Evolutionary conservation across 2,888 invertebrate genomes (phyloP), one percentile per base, ranked within the genome.

Genomic region (Drosophila stalkeri): DNA sequence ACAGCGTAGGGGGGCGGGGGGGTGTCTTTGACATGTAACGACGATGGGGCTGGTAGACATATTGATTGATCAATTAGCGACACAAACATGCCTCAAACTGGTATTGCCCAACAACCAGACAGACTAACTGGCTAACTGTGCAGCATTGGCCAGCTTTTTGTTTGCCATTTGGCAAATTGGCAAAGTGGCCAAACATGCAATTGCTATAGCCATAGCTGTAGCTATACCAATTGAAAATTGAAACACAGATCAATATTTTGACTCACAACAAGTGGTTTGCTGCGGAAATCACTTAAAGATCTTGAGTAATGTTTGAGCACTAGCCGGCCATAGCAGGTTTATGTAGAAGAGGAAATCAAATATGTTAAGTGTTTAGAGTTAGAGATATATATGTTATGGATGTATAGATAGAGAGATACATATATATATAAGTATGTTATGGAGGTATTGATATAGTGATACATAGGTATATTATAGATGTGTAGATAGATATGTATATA

Each of bases 51-150:
- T 20, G 16, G 3, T 11, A n/a, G 14, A 16, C 20, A 23, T 37
- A 44, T 60, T 55, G 67, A 77, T 72, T 77, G 77, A 77, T 67
- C 66, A 77, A 72, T 72, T 72, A 43, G 59, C 72, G 66, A 39
- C 57, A 60, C 14, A 64, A 39, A 31, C 27, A 46, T 39, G 52
- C 31, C 46, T 56, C 8, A 20, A 64, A 64, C 63, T 66, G 64
- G 52, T 52, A 66, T 64, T 66, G 64, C 18, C 64, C 43, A 63
- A 41, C 49, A 63, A 31, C 41, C 64, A 46, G 35, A 27, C 64
- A 46, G 35, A 63, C 63, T 20, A n/a, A n/a, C n/a, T 20, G 51
- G 54, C 37, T 1, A 64, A 31, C 18, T 44, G 7, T 16, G 27
- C 64, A n/a, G 37, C 49, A 51, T 60, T 49, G 65, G 64, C 31